phyloP scores from a whole-genome alignment of 53 echinoderm and acorn worm genomes.

The Hippasteria phrygiana region DNA sequence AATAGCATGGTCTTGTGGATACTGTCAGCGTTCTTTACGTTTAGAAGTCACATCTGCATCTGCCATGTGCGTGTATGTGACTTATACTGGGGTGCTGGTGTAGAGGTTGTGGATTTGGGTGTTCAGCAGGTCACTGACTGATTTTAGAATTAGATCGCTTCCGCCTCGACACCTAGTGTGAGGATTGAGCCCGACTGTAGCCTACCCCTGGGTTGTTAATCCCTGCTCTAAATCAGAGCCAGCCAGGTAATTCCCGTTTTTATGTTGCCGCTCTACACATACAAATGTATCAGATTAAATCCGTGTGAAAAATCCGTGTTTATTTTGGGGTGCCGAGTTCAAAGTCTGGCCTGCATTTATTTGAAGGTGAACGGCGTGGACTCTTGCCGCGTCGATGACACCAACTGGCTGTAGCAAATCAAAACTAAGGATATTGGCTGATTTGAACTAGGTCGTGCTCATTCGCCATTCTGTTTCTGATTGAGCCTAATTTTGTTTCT shows the following conservation, averaged over 20 bases:
- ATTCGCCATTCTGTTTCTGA: not conserved
- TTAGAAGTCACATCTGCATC: too few species aligned
- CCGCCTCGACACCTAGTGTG: conserved; percentile 58
- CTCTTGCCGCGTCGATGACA: not conserved
- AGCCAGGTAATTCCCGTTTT: too few species aligned
- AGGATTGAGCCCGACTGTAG: conserved; percentile 24
- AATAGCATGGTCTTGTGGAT: too few species aligned
- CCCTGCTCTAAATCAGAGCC: conserved; percentile 9
- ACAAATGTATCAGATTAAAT: not conserved
- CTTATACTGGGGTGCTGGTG: too few species aligned
- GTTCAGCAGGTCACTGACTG: conserved; percentile 33
- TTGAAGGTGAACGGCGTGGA: not conserved
- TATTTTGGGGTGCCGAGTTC: not conserved
- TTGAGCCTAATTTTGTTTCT: conserved; percentile 1
- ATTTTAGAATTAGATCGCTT: conserved; percentile 18
- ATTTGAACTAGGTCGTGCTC: not conserved
- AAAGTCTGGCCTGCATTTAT: not conserved
- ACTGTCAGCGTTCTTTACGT: too few species aligned
- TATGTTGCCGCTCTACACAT: too few species aligned
- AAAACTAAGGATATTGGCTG: not conserved
- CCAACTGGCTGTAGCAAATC: not conserved
- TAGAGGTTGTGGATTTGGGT: not conserved
- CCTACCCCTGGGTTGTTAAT: not conserved
- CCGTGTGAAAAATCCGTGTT: conserved; percentile 7
- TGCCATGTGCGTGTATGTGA: too few species aligned